Conservation (phyloP, 2,113 vertebrate genomes). For the Procavia capensis region DNA sequence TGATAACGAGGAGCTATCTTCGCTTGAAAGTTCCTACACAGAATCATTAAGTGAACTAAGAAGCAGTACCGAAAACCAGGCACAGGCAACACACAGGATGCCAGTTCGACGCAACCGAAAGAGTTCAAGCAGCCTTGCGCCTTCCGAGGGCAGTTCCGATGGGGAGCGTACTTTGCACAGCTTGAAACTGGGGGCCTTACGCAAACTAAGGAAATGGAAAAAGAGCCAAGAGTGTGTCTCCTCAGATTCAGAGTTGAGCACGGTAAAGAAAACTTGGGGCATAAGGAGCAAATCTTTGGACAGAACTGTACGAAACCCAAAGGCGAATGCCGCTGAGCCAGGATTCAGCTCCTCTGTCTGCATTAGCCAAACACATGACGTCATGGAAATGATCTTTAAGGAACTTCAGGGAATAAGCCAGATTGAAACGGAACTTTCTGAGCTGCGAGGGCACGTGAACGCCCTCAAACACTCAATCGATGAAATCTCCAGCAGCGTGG, state of each 20-base stretch:
- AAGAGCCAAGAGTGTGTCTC: conserved; percentile 99
- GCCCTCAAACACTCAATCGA: conserved; percentile 98
- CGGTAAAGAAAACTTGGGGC: conserved; percentile 95
- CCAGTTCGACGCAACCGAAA: conserved; percentile 97
- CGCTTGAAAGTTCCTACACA: conserved; percentile 93
- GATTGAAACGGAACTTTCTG: conserved; percentile 97
- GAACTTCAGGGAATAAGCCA: conserved; percentile 99
- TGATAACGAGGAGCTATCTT: conserved; percentile 94
- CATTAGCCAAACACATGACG: conserved; percentile 98
- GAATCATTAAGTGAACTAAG: conserved; percentile 93
- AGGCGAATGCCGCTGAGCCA: conserved; percentile 93
- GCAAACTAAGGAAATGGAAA: conserved; percentile 98
- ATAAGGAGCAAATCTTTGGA: conserved; percentile 98
- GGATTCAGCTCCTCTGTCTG: conserved; percentile 97
- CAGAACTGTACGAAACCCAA: conserved; percentile 93
- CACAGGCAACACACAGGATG: conserved; percentile 92
- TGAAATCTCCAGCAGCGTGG: conserved; percentile 98
- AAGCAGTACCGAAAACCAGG: conserved; percentile 87
- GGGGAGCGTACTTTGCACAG: conserved; percentile 96
- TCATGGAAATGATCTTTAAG: conserved; percentile 99
- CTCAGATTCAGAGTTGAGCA: conserved; percentile 97
- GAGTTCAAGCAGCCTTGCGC: conserved; percentile 96
- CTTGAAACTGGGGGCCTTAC: conserved; percentile 94
- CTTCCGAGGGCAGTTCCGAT: conserved; percentile 97
- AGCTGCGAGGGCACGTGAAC: conserved; percentile 97